phyloP scores from a whole-genome alignment of 2,113 vertebrate species.

The Ceyx melanurus region DNA sequence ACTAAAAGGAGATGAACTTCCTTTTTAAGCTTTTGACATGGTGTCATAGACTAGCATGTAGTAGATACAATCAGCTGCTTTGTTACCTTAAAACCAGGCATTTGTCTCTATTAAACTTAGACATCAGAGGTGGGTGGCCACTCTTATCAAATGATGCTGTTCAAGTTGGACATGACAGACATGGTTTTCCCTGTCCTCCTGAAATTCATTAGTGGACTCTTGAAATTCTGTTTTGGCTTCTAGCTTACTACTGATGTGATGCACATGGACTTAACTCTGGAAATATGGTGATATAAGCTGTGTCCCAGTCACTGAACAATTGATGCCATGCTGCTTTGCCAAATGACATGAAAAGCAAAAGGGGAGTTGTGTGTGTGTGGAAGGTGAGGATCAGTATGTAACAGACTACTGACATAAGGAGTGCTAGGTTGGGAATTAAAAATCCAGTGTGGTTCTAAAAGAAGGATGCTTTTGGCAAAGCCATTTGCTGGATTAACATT shows the following conservation, averaged over 20 bases:
- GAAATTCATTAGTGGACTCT: conserved; percentile 4
- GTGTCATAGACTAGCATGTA: conserved; percentile 82
- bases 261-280: conserved; percentile 60
- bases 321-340: conserved; percentile 87
- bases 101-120: conserved; percentile 74
- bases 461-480: conserved; percentile 13
- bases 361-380: conserved; percentile 20
- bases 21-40: conserved; percentile 78
- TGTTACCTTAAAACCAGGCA: conserved; percentile 72
- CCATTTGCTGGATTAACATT: not conserved
- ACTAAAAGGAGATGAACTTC: conserved; percentile 80
- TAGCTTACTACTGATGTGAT: conserved; percentile 76
- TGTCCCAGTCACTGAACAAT: conserved; percentile 72
- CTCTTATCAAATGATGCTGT: conserved; percentile 57
- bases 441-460: not conserved
- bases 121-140: conserved; percentile 57
- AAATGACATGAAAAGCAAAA: conserved; percentile 85
- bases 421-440: not conserved
- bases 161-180: conserved; percentile 64
- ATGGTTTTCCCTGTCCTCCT: conserved; percentile 42
- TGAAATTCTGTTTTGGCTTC: conserved; percentile 58
- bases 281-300: conserved; percentile 71
- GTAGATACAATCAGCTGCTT: conserved; percentile 81
- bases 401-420: not conserved
- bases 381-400: not conserved